Evolutionary conservation across 2,797 vertebrate genomes (phyloP), one percentile per base, ranked within the genome.

Genomic region (Caiman crocodilus): DNA sequence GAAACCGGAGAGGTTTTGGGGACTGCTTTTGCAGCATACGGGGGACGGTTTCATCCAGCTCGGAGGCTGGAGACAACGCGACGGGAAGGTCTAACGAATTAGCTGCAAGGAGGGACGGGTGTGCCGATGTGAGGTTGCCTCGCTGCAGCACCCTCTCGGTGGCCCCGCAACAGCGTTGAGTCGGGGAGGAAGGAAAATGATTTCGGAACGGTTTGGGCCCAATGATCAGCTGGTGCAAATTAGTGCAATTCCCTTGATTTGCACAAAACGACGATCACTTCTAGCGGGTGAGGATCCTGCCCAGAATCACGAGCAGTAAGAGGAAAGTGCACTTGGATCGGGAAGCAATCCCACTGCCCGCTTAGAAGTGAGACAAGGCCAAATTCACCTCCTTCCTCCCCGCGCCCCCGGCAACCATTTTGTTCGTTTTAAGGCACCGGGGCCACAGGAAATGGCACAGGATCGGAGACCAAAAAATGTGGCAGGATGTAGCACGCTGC

Each of bases 1-100:
- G 87, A 87, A 64, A 1, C 55, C 80, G 10, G 20, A 16, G 42
- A 4, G 76, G 15, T 18, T 58, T n/a, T 0, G 0, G 73, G 55
- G 35, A 2, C 14, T 79, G 63, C 83, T n/a, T 61, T 55, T 3
- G 17, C 1, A 57, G 26, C 11, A 18, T 28, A 30, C 80, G 14
- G 14, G 64, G 12, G 77, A 60, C 26, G 28, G 13, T 59, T 69
- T 69, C 57, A 35, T 28, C 26, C 56, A 58, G 56, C 17, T 57
- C 5, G 1, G 50, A 58, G 16, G 26, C 20, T 30, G 17, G 55
- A 42, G 26, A 10, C 9, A 50, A 50, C 42, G 42, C 2, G 10
- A 50, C 3, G 42, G 26, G 11, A 59, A 35, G 32, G 6, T 32
- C 20, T 35, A 69, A 35, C 26, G 69, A 71, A 73, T 15, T 50